Evolutionary conservation across 2,888 invertebrate genomes (phyloP).

Genomic region (Branchinecta sandiegonensis): DNA sequence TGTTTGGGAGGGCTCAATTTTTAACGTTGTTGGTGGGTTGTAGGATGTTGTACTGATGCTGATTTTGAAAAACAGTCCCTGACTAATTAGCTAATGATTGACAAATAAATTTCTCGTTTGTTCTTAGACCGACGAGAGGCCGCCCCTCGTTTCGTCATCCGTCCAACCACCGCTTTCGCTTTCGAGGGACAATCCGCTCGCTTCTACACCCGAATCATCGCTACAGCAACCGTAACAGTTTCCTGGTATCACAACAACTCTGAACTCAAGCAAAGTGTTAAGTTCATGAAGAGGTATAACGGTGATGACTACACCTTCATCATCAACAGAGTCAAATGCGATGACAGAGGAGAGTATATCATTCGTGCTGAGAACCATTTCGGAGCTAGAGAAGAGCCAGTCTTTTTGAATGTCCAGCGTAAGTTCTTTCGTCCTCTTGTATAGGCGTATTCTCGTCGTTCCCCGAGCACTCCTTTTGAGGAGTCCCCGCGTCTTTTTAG

Average conservation of each 20-base stretch:
- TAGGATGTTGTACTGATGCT: too few relatives aligned
- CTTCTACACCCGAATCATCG: slow-evolving; percentile 92
- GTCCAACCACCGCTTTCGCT: slow-evolving; percentile 85
- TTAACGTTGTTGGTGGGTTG: too few relatives aligned
- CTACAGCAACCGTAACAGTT: slow-evolving; percentile 80
- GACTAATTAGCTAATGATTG: too few relatives aligned
- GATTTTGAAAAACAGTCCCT: too few relatives aligned
- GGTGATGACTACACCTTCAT: slow-evolving; percentile 95
- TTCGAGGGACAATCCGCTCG: slow-evolving; percentile 95
- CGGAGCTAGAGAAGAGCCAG: slow-evolving; percentile 86
- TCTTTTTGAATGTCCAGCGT: slow-evolving; percentile 92
- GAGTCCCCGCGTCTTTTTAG: background rate
- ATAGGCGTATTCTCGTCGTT: too few relatives aligned
- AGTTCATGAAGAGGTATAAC: slow-evolving; percentile 95
- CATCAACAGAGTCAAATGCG: slow-evolving; percentile 85
- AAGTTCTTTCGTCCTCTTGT: slow-evolving; percentile 35
- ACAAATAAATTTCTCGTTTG: slow-evolving; percentile 5
- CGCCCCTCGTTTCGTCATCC: slow-evolving; percentile 93
- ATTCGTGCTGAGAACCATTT: slow-evolving; percentile 94
- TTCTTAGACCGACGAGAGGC: slow-evolving; percentile 81
- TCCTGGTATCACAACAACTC: slow-evolving; percentile 89
- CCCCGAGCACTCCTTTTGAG: too few relatives aligned
- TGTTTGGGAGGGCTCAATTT: too few relatives aligned
- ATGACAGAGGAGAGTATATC: slow-evolving; percentile 93
- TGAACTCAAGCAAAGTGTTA: slow-evolving; percentile 89